Percentiles rank a stretch among this genome's conserved stretches.
Conservation (phyloP, 2,888 invertebrate genomes). For the Pristionchus japonicus region DNA sequence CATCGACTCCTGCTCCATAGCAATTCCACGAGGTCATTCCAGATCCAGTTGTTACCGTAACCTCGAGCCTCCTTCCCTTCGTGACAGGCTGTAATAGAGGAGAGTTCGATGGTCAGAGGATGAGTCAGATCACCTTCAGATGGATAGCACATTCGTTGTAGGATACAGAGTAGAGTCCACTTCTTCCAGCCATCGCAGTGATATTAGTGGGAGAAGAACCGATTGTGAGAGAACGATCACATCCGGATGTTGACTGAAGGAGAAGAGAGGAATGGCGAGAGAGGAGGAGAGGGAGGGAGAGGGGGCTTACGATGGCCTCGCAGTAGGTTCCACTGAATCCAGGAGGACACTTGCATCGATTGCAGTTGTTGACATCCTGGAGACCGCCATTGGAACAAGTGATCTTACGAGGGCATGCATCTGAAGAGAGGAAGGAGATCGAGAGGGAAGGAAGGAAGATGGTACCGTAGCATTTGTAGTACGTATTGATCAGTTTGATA, state of each 20-base stretch:
- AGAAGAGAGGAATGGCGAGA: not conserved
- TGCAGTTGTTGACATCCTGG: conserved; percentile 42
- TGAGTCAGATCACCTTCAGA: not conserved
- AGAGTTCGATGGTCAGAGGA: not conserved
- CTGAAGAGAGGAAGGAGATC: not conserved
- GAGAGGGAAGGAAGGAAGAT: not conserved
- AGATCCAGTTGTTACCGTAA: not conserved
- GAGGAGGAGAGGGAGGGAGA: not conserved
- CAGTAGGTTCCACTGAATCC: conserved; percentile 27
- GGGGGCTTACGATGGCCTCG: not conserved
- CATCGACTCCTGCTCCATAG: conserved; percentile 44
- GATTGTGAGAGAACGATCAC: conserved; percentile 18
- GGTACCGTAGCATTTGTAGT: conserved; percentile 45
- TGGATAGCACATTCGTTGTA: conserved; percentile 38
- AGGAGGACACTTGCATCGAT: conserved; percentile 30
- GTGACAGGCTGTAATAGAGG: not conserved
- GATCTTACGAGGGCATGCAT: conserved; percentile 21
- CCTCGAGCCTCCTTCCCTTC: conserved; percentile 8
- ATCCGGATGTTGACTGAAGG: conserved; percentile 29
- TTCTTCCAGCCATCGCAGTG: not conserved
- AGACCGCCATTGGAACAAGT: conserved; percentile 40
- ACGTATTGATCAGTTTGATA: conserved; percentile 40
- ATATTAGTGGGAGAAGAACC: not conserved
- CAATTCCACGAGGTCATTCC: conserved; percentile 44
- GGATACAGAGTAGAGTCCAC: not conserved